These are phyloP conservation scores for Anisognathus igniventris DNA, from an alignment of 2,797 vertebrate genomes.

Conservation along the genomic window DNA sequence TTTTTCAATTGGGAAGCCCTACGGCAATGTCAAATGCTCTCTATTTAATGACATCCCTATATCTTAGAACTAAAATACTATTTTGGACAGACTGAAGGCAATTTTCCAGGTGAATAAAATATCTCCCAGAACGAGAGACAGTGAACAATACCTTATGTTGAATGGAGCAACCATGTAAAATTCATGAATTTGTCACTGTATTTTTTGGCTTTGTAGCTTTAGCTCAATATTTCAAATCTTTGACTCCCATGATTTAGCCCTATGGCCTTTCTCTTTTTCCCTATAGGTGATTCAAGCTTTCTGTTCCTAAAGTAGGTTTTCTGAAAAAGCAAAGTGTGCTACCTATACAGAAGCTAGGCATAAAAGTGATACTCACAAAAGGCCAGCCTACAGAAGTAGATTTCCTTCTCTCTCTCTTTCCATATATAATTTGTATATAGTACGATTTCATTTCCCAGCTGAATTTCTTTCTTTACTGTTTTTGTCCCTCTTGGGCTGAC, in stretches of 20 bases:
- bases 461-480: background rate
- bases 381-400: background rate
- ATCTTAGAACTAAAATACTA: constrained; percentile 43
- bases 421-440: constrained; percentile 28
- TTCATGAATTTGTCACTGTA: constrained; percentile 10
- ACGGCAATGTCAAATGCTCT: background rate
- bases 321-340: constrained; percentile 13
- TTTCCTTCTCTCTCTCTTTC: background rate
- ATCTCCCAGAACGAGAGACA: background rate
- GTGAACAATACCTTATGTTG: background rate
- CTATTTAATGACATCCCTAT: constrained; percentile 30
- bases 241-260: background rate
- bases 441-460: background rate
- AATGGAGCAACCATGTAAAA: constrained; percentile 1
- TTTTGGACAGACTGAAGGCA: background rate
- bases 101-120: constrained; percentile 25
- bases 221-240: constrained; percentile 1
- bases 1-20: constrained; percentile 28
- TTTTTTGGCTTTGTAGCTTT: constrained; percentile 27
- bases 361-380: constrained; percentile 39
- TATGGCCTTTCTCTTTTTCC: constrained; percentile 11
- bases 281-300: background rate
- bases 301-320: background rate
- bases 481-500: background rate
- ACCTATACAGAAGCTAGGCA: background rate